Percentiles rank a stretch among this genome's conserved stretches.
Evolutionary conservation across 2,113 vertebrate species (phyloP).

Genomic region (Chlorocebus sabaeus): DNA sequence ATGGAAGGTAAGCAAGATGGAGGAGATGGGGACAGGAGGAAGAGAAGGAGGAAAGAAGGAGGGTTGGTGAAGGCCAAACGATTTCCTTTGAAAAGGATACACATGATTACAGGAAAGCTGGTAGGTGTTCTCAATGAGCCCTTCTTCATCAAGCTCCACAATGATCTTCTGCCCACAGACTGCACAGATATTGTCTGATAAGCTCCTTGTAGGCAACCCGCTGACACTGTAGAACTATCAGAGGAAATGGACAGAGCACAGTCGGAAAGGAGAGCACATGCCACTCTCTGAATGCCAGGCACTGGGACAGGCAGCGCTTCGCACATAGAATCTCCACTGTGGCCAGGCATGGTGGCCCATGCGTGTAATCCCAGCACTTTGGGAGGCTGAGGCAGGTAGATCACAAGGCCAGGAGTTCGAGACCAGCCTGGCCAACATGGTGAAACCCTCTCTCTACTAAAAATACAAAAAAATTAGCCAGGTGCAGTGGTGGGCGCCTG

Average conservation of each 20-base stretch:
- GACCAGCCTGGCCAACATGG: too few species aligned
- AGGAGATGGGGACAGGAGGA: background rate
- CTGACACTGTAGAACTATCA: constrained; percentile 84
- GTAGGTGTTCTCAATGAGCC: constrained; percentile 86
- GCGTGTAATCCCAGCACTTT: too few species aligned
- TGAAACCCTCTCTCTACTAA: too few species aligned
- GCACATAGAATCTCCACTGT: background rate
- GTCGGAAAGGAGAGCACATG: background rate
- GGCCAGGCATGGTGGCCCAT: too few species aligned
- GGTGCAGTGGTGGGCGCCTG: too few species aligned
- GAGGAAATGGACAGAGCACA: background rate
- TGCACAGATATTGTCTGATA: constrained; percentile 78
- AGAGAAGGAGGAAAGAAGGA: background rate
- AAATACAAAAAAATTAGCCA: too few species aligned
- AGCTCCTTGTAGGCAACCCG: constrained; percentile 82
- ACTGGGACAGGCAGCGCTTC: background rate
- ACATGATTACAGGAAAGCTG: constrained; percentile 87
- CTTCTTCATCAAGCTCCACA: constrained; percentile 85
- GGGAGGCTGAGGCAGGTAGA: too few species aligned
- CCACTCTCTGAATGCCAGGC: background rate
- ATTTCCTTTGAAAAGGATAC: constrained; percentile 75
- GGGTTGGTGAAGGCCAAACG: background rate
- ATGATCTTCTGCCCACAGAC: constrained; percentile 85
- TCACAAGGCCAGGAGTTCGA: too few species aligned
- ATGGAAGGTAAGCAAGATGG: background rate